phyloP scores from a whole-genome alignment of 1,140 invertebrate species.

The Neodiprion lecontei region DNA sequence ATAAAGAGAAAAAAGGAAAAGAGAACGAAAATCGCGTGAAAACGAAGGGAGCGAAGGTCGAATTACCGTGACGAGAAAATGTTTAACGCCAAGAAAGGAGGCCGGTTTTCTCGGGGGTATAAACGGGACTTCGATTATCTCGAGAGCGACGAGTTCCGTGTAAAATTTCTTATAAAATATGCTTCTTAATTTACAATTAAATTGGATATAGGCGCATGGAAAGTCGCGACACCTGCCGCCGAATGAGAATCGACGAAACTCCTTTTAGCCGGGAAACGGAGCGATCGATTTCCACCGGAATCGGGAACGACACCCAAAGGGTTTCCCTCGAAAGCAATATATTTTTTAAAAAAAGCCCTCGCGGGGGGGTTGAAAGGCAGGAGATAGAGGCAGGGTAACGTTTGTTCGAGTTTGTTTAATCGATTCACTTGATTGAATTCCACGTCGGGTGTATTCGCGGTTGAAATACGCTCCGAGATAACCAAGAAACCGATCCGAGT shows the following conservation, averaged over 20 bases:
- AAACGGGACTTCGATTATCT: too few species aligned
- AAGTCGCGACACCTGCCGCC: too few species aligned
- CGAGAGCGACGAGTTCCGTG: too few species aligned
- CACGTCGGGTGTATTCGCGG: neutral
- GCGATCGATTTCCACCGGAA: too few species aligned
- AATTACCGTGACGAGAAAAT: neutral
- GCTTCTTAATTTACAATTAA: neutral
- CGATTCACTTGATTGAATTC: neutral
- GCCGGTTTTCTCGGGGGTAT: neutral
- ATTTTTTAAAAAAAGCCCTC: neutral
- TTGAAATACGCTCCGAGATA: neutral
- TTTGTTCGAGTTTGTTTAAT: neutral
- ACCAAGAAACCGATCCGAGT: neutral
- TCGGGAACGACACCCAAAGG: neutral
- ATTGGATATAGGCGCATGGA: neutral
- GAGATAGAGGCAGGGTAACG: neutral
- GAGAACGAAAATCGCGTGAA: constrained; percentile 1
- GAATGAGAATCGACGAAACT: too few species aligned
- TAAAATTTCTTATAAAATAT: neutral
- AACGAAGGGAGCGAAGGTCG: neutral
- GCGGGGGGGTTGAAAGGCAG: neutral
- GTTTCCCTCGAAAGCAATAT: neutral
- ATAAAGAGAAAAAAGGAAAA: too few species aligned
- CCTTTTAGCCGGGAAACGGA: too few species aligned
- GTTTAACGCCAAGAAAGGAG: neutral